Evolutionary conservation across 2,797 vertebrate genomes (phyloP).

Genomic region (Xenentodon cancila): DNA sequence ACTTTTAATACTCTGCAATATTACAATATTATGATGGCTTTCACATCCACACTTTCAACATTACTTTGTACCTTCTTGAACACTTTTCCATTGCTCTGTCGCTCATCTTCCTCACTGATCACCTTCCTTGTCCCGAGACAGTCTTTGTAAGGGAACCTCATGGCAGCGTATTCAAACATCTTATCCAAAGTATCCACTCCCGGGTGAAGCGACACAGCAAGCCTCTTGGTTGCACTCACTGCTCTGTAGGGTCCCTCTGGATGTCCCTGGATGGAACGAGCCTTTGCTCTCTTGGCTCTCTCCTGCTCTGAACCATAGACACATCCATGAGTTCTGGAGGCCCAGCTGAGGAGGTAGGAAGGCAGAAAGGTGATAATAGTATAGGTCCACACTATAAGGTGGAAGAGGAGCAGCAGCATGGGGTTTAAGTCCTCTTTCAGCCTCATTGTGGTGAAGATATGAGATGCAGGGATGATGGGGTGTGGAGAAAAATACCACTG

Average conservation of each 20-base stretch:
- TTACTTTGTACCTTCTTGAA: slow-evolving; percentile 91
- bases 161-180: slow-evolving; percentile 86
- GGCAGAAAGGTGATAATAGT: slow-evolving; percentile 88
- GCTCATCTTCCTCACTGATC: slow-evolving; percentile 92
- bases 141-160: slow-evolving; percentile 83
- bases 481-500: background rate
- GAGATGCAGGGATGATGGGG: slow-evolving; percentile 1
- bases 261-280: slow-evolving; percentile 78
- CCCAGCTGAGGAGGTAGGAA: slow-evolving; percentile 81
- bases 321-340: slow-evolving; percentile 40
- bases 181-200: slow-evolving; percentile 91
- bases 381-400: slow-evolving; percentile 87
- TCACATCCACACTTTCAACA: background rate
- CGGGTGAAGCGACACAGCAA: slow-evolving; percentile 84
- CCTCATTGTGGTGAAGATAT: slow-evolving; percentile 82
- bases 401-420: slow-evolving; percentile 87
- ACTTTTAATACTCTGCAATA: background rate
- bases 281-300: slow-evolving; percentile 86
- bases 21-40: background rate
- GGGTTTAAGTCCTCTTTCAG: slow-evolving; percentile 91
- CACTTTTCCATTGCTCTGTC: slow-evolving; percentile 90
- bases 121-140: slow-evolving; percentile 92
- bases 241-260: slow-evolving; percentile 88
- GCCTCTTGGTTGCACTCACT: slow-evolving; percentile 79
- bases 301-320: slow-evolving; percentile 79